A percentile compares a stretch with the other conserved stretches of the same genome.
phyloP scores from a whole-genome alignment of 2,888 invertebrate species.

The Drosophila cracens region DNA sequence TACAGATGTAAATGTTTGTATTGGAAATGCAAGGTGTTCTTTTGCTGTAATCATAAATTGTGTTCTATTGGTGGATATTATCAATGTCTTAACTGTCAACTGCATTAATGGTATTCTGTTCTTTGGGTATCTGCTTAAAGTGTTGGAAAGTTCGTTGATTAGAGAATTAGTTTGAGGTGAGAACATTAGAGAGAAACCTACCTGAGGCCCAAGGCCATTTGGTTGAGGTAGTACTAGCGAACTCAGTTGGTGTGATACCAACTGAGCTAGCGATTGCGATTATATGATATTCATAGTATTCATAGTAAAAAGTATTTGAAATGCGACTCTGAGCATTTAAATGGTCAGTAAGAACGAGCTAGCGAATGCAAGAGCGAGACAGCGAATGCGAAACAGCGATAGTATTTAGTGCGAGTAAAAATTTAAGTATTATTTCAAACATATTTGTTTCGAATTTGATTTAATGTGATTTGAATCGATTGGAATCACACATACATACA shows the following conservation, averaged over 20 bases:
- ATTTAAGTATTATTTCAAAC: slow-evolving; percentile 28
- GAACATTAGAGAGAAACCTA: slow-evolving; percentile 63
- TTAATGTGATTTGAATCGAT: slow-evolving; percentile 3
- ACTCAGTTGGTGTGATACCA: slow-evolving; percentile 50
- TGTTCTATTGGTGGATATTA: slow-evolving; percentile 4
- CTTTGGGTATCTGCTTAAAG: slow-evolving; percentile 14
- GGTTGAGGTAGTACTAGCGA: slow-evolving; percentile 34
- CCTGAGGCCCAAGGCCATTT: slow-evolving; percentile 54
- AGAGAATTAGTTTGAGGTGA: slow-evolving; percentile 28
- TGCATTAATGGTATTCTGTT: slow-evolving; percentile 6
- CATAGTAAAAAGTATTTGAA: slow-evolving; percentile 23
- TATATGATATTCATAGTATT: slow-evolving; percentile 19
- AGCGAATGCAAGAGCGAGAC: slow-evolving; percentile 68
- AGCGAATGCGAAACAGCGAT: slow-evolving; percentile 72
- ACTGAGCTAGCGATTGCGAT: slow-evolving; percentile 49
- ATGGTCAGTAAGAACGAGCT: slow-evolving; percentile 58
- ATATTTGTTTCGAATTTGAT: slow-evolving; percentile 2
- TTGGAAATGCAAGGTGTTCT: slow-evolving; percentile 1
- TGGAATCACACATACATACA: slow-evolving; percentile 7
- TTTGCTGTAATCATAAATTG: not conserved
- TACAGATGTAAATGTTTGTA: slow-evolving; percentile 13
- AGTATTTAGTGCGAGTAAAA: slow-evolving; percentile 53
- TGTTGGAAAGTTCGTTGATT: slow-evolving; percentile 33
- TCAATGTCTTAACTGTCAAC: slow-evolving; percentile 12
- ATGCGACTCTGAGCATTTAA: slow-evolving; percentile 53